These are phyloP conservation scores for Apostichopus japonicus DNA, from an alignment of 35 echinoderm and acorn worm genomes.

Conservation along the genomic window DNA sequence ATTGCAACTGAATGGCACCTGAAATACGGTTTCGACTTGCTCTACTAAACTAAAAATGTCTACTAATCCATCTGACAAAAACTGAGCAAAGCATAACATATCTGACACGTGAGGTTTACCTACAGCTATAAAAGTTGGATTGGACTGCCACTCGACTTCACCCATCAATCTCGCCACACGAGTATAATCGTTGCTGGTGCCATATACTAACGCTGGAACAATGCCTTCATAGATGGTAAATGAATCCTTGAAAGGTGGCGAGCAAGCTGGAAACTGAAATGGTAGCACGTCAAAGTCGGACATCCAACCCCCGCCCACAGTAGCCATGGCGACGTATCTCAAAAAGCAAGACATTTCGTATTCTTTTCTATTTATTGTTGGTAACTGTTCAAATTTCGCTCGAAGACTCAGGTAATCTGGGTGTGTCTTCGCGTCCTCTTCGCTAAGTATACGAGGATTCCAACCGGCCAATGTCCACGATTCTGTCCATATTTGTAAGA, in stretches of 20 bases:
- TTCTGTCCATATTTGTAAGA: background rate
- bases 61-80: background rate
- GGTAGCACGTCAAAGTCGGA: slow-evolving; percentile 12
- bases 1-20: too few relatives aligned
- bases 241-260: background rate
- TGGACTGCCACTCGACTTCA: slow-evolving; percentile 2
- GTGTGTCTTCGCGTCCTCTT: background rate
- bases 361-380: background rate
- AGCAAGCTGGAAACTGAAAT: background rate
- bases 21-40: too few relatives aligned
- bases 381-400: background rate
- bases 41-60: background rate
- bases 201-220: background rate
- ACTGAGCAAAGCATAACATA: background rate
- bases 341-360: slow-evolving; percentile 25
- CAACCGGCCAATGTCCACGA: background rate
- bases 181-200: background rate
- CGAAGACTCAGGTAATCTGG: background rate
- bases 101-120: background rate
- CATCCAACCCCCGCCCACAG: slow-evolving; percentile 21
- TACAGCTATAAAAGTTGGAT: background rate
- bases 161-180: slow-evolving; percentile 4
- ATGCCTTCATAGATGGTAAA: background rate
- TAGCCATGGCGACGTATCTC: slow-evolving; percentile 22
- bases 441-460: background rate